Percentiles rank a stretch among this genome's conserved stretches.
Evolutionary conservation across 2,797 vertebrate species (phyloP).

Genomic region (Characodon lateralis): DNA sequence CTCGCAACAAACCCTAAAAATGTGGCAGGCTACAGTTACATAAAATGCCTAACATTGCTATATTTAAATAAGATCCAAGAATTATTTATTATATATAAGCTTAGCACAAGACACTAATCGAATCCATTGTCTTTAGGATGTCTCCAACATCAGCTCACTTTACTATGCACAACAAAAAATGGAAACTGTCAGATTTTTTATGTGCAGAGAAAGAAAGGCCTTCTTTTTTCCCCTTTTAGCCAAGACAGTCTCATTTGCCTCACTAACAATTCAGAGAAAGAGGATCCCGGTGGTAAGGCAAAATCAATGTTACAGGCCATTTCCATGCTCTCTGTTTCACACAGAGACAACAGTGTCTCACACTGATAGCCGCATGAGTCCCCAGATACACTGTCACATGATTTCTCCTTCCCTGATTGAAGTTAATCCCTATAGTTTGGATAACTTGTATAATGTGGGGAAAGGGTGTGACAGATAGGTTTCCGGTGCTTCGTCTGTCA

Average conservation of each 20-base stretch:
- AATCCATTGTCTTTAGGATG: not conserved
- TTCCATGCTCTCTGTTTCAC: conserved; percentile 57
- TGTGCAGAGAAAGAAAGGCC: not conserved
- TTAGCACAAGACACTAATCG: not conserved
- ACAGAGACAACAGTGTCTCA: conserved; percentile 70
- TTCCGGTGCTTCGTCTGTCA: conserved; percentile 59
- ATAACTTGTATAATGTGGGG: conserved; percentile 55
- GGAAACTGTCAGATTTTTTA: not conserved
- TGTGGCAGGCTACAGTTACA: not conserved
- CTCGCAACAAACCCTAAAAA: not conserved
- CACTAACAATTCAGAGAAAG: conserved; percentile 25
- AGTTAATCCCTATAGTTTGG: conserved; percentile 48
- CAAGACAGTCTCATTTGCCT: conserved; percentile 15
- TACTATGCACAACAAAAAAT: not conserved
- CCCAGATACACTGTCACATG: conserved; percentile 71
- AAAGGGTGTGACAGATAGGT: conserved; percentile 54
- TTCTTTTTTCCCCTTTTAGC: conserved; percentile 6
- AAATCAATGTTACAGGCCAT: conserved; percentile 69
- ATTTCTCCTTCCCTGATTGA: conserved; percentile 37
- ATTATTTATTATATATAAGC: not conserved
- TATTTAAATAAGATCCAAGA: not conserved
- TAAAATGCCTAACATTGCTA: not conserved
- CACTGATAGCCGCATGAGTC: conserved; percentile 60
- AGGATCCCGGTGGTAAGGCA: conserved; percentile 30
- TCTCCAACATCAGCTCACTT: not conserved